Evolutionary conservation across 2,797 vertebrate species (phyloP).

Genomic region (Sphenodon punctatus): DNA sequence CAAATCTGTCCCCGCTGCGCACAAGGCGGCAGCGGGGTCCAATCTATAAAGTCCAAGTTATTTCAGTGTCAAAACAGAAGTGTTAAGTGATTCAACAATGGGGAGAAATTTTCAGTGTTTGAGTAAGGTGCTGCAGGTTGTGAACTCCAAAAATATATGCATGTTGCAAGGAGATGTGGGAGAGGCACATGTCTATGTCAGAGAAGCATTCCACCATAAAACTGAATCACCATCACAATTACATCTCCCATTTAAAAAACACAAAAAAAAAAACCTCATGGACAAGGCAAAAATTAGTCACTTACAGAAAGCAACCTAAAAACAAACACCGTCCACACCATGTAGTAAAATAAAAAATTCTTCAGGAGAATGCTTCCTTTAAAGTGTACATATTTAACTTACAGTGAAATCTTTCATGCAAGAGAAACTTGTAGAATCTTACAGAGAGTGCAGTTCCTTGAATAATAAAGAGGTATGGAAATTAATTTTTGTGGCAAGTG

Average conservation of each 20-base stretch:
- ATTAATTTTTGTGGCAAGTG: not conserved
- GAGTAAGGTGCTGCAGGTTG: too few species aligned
- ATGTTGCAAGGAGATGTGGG: not conserved
- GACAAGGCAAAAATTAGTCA: not conserved
- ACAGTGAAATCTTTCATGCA: not conserved
- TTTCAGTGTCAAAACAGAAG: too few species aligned
- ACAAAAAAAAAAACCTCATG: not conserved
- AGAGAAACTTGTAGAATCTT: not conserved
- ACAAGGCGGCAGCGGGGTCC: too few species aligned
- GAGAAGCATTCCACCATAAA: too few species aligned
- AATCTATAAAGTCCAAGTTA: too few species aligned
- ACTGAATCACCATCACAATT: not conserved
- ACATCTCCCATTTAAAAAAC: too few species aligned
- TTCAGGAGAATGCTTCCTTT: not conserved
- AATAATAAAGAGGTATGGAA: fast-evolving
- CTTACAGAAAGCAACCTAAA: not conserved
- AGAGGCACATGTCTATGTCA: too few species aligned
- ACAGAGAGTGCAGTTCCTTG: not conserved
- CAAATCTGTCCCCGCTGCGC: too few species aligned
- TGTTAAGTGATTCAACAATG: too few species aligned
- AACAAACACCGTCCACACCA: not conserved
- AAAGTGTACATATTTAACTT: not conserved
- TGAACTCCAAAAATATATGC: too few species aligned
- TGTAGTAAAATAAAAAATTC: not conserved
- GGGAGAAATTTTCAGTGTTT: too few species aligned